Base-by-base conservation (phyloP, 2,888 invertebrate species). In the Harpagoxenus sublaevis region DNA sequence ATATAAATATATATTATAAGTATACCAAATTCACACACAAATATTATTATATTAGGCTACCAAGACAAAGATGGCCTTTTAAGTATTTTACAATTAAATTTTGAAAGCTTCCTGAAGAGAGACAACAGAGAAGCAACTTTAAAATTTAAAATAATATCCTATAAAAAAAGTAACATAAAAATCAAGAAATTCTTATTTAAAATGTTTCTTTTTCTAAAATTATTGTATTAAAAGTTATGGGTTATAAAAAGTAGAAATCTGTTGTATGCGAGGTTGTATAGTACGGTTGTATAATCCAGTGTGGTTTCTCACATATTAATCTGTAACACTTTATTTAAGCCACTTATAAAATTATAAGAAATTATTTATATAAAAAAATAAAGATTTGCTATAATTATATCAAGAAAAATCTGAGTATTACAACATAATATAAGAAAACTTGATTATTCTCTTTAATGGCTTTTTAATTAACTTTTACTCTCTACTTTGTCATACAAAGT, bases 381-480 rank as follows among this genome's bases (percentile, higher is more conserved):
- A 75, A 63, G 6, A 39, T 63, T 6, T 6, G 53, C 0, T 53
- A 53, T 53, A 77, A 63, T 39, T 51, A 15, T 23, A 35, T 15
- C 39, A 2, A 55, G 4, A 65, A 42, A 65, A 39, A 23, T 75
- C 15, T 23, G 15, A 23, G 15, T 35, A 65, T 66, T 53, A 23
- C 3, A 53, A 63, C 35, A 51, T 51, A 12, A 39, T 35, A 63
- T 51, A 18, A 77, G 39, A 18, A 4, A 55, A 70, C 23, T 23
- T 45, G 45, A 78, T 78, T 77, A 65, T 31, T 12, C 2, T 10
- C 6, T 57, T 70, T 45, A 60, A 45, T 48, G 18, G 6, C 5
- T 39, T 63, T 53, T 77, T 48, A 60, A 62, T 74, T 53, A 66
- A 78, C 45, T 77, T 77, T 75, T 48, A 77, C 18, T 60, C 4